Percentiles rank a stretch among this genome's conserved stretches.
These are phyloP conservation scores for Drosophila peninsularis DNA, from an alignment of 2,888 invertebrate species.

Conservation along the genomic window DNA sequence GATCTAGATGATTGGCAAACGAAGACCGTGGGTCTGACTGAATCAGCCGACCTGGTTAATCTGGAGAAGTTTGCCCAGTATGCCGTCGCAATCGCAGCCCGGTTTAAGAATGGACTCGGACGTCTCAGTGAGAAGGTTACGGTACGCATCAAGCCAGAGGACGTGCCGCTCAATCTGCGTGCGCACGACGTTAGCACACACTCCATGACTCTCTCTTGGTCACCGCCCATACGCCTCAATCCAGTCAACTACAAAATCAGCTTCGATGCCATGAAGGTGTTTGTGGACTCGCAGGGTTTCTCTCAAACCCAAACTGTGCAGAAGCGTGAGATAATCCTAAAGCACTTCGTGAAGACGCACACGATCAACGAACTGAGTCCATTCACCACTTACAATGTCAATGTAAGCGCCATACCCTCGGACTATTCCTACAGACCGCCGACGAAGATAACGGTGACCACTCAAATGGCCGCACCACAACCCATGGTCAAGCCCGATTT, in stretches of 20 bases:
- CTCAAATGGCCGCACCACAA: conserved; percentile 98
- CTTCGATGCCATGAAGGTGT: conserved; percentile 96
- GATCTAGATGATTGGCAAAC: conserved; percentile 96
- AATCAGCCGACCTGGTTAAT: conserved; percentile 94
- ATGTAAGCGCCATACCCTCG: conserved; percentile 94
- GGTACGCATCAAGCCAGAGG: conserved; percentile 95
- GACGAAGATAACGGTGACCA: conserved; percentile 96
- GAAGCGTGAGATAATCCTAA: conserved; percentile 89
- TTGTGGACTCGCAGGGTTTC: conserved; percentile 96
- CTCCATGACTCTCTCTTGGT: conserved; percentile 96
- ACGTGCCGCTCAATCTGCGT: conserved; percentile 94
- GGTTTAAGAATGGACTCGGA: conserved; percentile 92
- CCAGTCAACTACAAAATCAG: conserved; percentile 95
- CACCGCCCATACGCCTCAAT: conserved; percentile 94
- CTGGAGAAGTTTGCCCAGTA: conserved; percentile 96
- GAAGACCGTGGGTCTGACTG: conserved; percentile 93
- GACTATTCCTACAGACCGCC: conserved; percentile 94
- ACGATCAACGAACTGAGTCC: conserved; percentile 95
- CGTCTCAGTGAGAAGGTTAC: conserved; percentile 94
- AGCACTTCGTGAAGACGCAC: conserved; percentile 89
- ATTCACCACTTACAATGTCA: conserved; percentile 97
- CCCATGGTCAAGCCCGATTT: conserved; percentile 98
- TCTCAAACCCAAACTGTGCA: conserved; percentile 94
- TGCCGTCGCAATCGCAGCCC: conserved; percentile 94
- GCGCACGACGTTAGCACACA: conserved; percentile 97